These are phyloP conservation scores for Mandrillus leucophaeus DNA, from an alignment of 2,113 vertebrate species.

Conservation along the genomic window DNA sequence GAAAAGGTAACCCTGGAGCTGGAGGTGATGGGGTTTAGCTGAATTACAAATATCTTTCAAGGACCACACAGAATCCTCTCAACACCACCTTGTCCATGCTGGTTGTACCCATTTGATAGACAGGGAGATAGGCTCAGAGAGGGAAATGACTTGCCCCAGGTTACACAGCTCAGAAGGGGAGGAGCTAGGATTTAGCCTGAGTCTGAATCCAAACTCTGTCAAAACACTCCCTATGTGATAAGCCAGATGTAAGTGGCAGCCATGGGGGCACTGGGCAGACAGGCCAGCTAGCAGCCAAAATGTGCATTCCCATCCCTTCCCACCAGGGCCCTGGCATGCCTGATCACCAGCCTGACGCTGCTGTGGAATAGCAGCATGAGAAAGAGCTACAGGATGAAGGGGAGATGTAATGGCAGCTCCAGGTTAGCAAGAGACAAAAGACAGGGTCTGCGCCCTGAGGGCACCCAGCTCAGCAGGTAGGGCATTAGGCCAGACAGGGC, in stretches of 20 bases:
- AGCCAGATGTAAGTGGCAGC: background rate
- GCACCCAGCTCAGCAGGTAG: background rate
- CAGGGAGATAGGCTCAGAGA: background rate
- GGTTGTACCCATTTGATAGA: background rate
- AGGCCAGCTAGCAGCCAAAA: background rate
- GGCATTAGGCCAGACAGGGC: background rate
- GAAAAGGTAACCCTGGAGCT: conserved; percentile 28
- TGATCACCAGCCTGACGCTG: background rate
- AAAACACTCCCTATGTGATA: background rate
- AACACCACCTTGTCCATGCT: background rate
- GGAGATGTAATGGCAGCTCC: background rate
- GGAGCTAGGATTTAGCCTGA: background rate
- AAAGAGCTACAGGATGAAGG: background rate
- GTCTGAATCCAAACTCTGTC: conserved; percentile 1
- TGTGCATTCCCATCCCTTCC: background rate
- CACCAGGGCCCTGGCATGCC: background rate
- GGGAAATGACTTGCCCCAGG: background rate
- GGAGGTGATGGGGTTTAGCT: background rate
- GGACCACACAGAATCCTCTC: background rate
- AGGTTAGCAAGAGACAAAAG: background rate
- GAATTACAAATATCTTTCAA: background rate
- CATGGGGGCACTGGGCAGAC: background rate
- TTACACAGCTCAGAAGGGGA: background rate
- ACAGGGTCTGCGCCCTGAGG: background rate
- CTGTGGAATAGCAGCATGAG: background rate